Evolutionary conservation across 1,140 invertebrate species (phyloP).

Genomic region (Babylonia areolata): DNA sequence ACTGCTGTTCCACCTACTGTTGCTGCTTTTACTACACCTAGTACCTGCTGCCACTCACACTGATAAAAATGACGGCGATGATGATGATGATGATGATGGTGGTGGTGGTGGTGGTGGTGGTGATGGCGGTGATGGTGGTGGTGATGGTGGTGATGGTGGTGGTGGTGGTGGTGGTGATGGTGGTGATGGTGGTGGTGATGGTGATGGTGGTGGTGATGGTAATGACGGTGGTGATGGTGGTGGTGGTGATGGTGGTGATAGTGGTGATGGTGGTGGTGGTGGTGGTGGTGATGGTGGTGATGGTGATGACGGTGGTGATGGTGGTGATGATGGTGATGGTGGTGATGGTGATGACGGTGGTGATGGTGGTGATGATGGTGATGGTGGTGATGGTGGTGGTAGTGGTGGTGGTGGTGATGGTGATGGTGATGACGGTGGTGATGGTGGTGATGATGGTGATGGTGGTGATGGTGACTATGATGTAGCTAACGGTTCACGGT

Average conservation of each 20-base stretch:
- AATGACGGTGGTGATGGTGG: conserved; percentile 27
- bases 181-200: not conserved
- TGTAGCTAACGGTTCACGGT: too few species aligned
- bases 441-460: too few species aligned
- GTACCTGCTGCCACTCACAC: not conserved
- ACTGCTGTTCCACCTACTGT: too few species aligned
- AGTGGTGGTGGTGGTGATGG: too few species aligned
- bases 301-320: too few species aligned
- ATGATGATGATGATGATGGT: not conserved
- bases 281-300: not conserved
- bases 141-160: not conserved
- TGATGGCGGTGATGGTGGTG: not conserved
- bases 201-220: conserved; percentile 21
- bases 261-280: not conserved
- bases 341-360: too few species aligned
- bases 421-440: too few species aligned
- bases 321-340: too few species aligned
- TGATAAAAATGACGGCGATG: not conserved
- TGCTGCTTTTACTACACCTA: not conserved
- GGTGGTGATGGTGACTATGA: too few species aligned
- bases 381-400: too few species aligned
- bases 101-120: not conserved
- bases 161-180: not conserved
- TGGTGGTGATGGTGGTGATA: conserved; percentile 29
- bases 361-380: too few species aligned